Evolutionary conservation across 2,888 invertebrate species (phyloP).

Genomic region (Drosophila anomalata): DNA sequence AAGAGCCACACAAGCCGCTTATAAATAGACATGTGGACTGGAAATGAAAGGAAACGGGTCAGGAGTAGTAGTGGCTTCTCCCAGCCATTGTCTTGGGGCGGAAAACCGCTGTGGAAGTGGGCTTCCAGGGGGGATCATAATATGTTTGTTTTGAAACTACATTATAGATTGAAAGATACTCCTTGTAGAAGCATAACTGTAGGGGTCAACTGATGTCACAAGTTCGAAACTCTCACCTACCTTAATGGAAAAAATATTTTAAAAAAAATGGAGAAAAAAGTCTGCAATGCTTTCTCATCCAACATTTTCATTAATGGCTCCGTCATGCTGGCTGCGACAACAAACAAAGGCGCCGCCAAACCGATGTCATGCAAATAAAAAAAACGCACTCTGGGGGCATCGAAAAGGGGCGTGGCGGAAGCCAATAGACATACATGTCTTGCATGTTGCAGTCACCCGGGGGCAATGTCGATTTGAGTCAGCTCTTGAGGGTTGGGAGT

Average conservation of each 20-base stretch:
- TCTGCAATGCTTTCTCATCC: constrained; percentile 43
- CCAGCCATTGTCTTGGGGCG: constrained; percentile 51
- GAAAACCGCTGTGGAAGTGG: constrained; percentile 44
- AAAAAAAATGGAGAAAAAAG: constrained; percentile 20
- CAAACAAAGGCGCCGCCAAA: constrained; percentile 71
- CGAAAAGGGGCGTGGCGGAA: constrained; percentile 26
- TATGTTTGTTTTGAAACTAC: not conserved
- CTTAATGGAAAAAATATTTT: constrained; percentile 19
- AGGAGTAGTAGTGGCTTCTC: constrained; percentile 53
- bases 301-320: constrained; percentile 26
- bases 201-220: not conserved
- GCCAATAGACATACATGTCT: constrained; percentile 14
- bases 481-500: constrained; percentile 6
- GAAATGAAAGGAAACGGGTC: constrained; percentile 58
- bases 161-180: not conserved
- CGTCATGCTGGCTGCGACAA: constrained; percentile 64
- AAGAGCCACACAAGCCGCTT: constrained; percentile 52
- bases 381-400: constrained; percentile 3
- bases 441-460: constrained; percentile 38
- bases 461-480: constrained; percentile 32
- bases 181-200: not conserved
- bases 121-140: not conserved
- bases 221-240: constrained; percentile 19
- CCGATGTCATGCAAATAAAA: constrained; percentile 62
- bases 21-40: constrained; percentile 55